These are phyloP conservation scores for Apocrypta bakeri DNA, from an alignment of 1,140 invertebrate species.

Conservation along the genomic window DNA sequence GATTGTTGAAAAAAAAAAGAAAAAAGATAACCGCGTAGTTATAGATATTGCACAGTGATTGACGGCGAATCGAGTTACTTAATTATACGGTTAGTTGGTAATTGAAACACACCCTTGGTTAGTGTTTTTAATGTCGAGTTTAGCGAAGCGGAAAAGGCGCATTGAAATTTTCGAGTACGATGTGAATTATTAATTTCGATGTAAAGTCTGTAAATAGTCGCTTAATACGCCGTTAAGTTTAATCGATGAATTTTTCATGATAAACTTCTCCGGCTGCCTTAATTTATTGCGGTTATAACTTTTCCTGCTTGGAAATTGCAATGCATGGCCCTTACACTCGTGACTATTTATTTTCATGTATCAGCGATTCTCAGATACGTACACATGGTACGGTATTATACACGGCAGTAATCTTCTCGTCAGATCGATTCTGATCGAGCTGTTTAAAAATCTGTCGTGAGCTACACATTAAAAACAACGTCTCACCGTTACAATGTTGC, in stretches of 20 bases:
- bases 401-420: conserved; percentile 14
- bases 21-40: no score
- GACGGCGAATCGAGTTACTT: no score
- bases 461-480: not conserved
- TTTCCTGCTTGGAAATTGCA: conserved; percentile 9
- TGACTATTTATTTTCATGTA: conserved; percentile 35
- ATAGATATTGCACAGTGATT: no score
- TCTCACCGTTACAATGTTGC: not conserved
- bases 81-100: no score
- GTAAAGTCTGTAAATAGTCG: not conserved
- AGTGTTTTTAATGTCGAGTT: no score
- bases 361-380: conserved; percentile 15
- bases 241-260: conserved; percentile 14
- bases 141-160: not conserved
- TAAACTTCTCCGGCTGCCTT: not conserved
- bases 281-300: conserved; percentile 35
- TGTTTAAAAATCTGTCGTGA: not conserved
- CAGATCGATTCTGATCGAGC: conserved; percentile 22
- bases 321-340: conserved; percentile 17
- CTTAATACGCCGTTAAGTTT: conserved; percentile 15
- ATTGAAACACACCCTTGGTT: no score
- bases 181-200: no score
- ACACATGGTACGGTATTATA: not conserved
- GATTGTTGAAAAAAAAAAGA: no score
- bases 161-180: not conserved